phyloP scores from a whole-genome alignment of 1,140 invertebrate genomes.

The Sycophila sp. region DNA sequence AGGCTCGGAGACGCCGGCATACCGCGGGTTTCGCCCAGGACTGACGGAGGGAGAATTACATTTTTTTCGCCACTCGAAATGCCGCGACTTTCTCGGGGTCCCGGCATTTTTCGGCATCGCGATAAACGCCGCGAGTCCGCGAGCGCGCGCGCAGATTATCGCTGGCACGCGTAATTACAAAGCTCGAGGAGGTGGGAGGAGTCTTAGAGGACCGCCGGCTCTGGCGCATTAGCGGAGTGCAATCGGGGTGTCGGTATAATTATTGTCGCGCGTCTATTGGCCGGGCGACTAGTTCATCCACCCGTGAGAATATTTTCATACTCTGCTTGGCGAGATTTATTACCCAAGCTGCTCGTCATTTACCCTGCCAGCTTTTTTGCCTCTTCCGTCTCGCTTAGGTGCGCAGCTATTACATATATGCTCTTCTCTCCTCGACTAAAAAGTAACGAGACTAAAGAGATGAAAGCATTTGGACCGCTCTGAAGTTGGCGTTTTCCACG shows the following conservation, averaged over 20 bases:
- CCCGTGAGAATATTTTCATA: background rate
- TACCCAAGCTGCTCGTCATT: background rate
- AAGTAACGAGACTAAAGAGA: too few relatives aligned
- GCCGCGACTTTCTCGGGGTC: background rate
- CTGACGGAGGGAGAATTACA: background rate
- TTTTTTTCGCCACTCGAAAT: constrained; percentile 13
- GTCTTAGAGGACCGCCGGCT: too few relatives aligned
- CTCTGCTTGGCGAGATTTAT: background rate
- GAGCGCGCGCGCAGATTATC: background rate
- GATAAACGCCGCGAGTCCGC: background rate
- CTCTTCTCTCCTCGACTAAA: too few relatives aligned
- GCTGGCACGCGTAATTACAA: background rate
- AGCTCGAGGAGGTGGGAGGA: background rate
- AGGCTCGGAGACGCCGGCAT: too few relatives aligned
- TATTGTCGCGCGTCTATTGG: background rate
- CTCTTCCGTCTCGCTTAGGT: too few relatives aligned
- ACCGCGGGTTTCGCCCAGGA: background rate
- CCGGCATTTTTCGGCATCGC: constrained; percentile 2
- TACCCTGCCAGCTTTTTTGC: background rate
- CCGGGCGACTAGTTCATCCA: background rate
- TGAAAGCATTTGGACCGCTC: too few relatives aligned
- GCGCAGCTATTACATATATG: too few relatives aligned
- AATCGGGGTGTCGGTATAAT: background rate
- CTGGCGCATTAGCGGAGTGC: too few relatives aligned
- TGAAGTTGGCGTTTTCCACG: too few relatives aligned